Conservation (phyloP, 2,888 invertebrate genomes). For the Resseliella maxima region DNA sequence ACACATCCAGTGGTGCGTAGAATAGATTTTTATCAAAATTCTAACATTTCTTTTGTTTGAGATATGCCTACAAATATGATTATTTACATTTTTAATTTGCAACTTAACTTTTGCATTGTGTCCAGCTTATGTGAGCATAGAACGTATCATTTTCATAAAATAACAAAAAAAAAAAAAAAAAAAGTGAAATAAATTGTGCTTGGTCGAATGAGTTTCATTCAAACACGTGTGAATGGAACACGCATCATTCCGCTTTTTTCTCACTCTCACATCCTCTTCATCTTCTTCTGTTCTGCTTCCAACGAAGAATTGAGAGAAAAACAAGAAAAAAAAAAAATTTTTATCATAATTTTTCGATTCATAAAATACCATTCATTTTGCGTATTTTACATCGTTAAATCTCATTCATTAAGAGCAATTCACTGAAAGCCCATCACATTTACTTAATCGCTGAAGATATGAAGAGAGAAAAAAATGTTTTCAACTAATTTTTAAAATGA, state of each 20-base stretch:
- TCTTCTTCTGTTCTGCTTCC: neutral
- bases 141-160: neutral
- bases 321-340: neutral
- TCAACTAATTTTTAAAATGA: neutral
- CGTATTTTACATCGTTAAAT: neutral
- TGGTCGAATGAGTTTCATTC: neutral
- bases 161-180: too few species aligned
- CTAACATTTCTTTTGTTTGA: neutral
- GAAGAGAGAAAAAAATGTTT: neutral
- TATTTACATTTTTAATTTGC: neutral
- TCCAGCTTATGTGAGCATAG: neutral
- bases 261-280: neutral
- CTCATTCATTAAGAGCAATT: neutral
- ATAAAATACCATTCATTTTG: neutral
- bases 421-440: neutral
- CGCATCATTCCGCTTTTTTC: neutral
- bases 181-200: slow-evolving; percentile 33
- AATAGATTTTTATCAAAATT: neutral
- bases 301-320: too few species aligned
- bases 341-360: neutral
- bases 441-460: neutral
- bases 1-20: too few species aligned
- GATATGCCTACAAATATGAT: neutral
- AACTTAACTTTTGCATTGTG: neutral
- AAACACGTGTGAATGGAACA: neutral